Evolutionary conservation across 35 echinoderm and acorn worm species (phyloP), one percentile per base, ranked within the genome.

Genomic region (Diadema setosum): DNA sequence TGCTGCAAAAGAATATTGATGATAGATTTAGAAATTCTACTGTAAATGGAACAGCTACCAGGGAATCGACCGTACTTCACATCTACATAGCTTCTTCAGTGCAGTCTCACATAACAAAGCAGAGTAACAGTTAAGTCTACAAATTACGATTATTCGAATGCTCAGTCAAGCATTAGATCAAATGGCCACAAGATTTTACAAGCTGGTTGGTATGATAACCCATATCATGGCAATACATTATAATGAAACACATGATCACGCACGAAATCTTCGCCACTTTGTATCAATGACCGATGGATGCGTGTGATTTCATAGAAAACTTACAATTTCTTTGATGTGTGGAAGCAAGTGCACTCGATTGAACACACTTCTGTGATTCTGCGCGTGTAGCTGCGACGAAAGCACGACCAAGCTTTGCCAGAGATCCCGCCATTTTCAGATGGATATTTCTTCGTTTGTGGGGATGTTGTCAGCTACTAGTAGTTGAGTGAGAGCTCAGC

Each of bases 371-470:
- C 4, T 45, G 39, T 18, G 82, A 85, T 42, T 85, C 90, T 31
- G 82, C 32, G 15, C 83, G 83, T 18, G 87, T 39, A 39, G 90
- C 37, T 64, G 46, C 81, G 44, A 61, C 70, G 27, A 96, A 20
- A 85, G 90, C 90, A 63, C 94, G 84, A 39, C 90, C 65, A 45
- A 96, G 42, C 87, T 96, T 96, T 39, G 90, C 81, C 9, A 96
- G 44, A 81, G 94, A 80, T 16, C 90, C 84, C 21, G 94, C 94
- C 94, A 96, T 96, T 91, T 89, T 96, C 8, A 67, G n/a, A n/a
- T n/a, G n/a, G n/a, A n/a, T n/a, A n/a, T n/a, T n/a, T n/a, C n/a
- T n/a, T n/a, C n/a, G n/a, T n/a, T n/a, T n/a, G n/a, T n/a, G n/a
- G n/a, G n/a, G n/a, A n/a, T n/a, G n/a, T n/a, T n/a, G n/a, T n/a